Conservation (phyloP, 2,113 vertebrate species). For the Cisticola juncidis region DNA sequence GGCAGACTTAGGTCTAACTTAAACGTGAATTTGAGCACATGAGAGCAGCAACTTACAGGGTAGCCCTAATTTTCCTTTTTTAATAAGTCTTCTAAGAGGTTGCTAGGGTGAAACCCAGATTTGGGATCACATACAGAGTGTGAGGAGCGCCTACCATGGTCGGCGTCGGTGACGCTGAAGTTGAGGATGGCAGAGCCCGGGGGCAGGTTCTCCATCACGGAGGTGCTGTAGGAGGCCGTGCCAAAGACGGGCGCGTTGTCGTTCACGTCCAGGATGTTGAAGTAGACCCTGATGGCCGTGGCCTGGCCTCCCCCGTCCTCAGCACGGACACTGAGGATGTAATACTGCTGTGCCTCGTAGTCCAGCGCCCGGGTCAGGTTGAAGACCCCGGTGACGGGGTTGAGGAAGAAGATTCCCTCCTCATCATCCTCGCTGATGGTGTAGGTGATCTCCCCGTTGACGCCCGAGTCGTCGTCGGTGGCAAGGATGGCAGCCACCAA, state of each 20-base stretch:
- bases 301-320: conserved; percentile 88
- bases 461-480: conserved; percentile 89
- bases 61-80: not conserved
- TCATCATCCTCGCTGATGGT: conserved; percentile 90
- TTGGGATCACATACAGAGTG: not conserved
- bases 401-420: conserved; percentile 88
- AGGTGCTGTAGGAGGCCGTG: conserved; percentile 80
- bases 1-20: not conserved
- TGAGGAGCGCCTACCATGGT: conserved; percentile 81
- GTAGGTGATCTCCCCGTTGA: conserved; percentile 94
- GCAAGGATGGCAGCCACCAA: conserved; percentile 94
- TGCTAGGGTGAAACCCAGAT: not conserved
- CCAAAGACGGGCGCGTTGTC: conserved; percentile 89
- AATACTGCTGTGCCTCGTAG: conserved; percentile 89
- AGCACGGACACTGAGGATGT: conserved; percentile 85
- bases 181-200: conserved; percentile 82
- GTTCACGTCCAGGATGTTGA: conserved; percentile 92
- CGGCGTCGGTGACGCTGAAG: conserved; percentile 84
- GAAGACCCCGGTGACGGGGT: conserved; percentile 93
- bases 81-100: accelerated
- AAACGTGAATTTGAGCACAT: not conserved
- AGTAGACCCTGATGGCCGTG: conserved; percentile 87
- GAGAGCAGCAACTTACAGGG: too few relatives aligned
- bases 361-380: conserved; percentile 88
- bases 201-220: conserved; percentile 85